Base-by-base conservation (phyloP, 1,140 invertebrate genomes). In the Drepana arcuata region DNA sequence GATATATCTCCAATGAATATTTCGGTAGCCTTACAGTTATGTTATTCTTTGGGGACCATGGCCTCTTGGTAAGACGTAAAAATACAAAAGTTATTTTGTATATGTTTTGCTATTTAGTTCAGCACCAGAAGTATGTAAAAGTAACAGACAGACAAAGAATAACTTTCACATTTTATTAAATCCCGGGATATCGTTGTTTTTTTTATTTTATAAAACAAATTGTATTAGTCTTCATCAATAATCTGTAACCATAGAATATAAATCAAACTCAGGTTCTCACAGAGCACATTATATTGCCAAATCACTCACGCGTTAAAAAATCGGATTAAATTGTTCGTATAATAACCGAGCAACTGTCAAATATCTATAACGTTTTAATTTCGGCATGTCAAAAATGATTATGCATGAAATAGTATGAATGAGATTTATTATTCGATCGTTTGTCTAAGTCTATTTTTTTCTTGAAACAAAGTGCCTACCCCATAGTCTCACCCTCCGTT, bases 381-480 rank as follows among this genome's bases (percentile, higher is more conserved):
- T 67, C 53, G 28, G 9, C 32, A 62, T 42, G 73, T 78, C 77
- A 58, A 68, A 72, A 64, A 62, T 69, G 65, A 78, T 81, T 78
- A 69, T 62, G 48, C 67, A 59, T 34, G 34, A 45, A 39, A 62
- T 61, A 25, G 29, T 15, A 29, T 75, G 68, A 77, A 77, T 80
- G 72, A 74, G 70, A 73, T 40, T 36, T 44, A 73, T 73, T 26
- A 40, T 26, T 37, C 31, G 40, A 48, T 77, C 60, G 55, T 72
- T 68, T 64, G 50, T 70, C 58, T 58, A 48, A 71, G 61, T 54
- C 49, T 34, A 44, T 48, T 43, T 39, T 21, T 5, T 21, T 10
- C 10, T 26, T 26, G 34, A 27, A 34, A 33, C 28, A 37, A 44
- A 27, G 18, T 5, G 18, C 18, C 9, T 9, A 21, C 18, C 18